Base-by-base conservation (phyloP, 2,113 vertebrate species). In the Gavia stellata region DNA sequence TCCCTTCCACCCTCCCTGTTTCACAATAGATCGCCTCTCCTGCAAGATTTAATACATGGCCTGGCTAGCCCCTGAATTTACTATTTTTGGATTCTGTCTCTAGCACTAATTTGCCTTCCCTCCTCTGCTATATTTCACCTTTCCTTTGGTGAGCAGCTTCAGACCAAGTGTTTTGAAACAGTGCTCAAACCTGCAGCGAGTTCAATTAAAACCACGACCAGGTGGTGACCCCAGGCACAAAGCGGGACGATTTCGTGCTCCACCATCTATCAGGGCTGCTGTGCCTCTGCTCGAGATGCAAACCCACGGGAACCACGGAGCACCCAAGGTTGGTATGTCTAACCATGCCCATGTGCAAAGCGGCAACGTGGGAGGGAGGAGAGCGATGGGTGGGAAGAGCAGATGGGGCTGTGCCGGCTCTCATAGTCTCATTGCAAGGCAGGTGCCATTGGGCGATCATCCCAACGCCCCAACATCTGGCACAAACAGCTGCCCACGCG, bases 91-190 rank as follows among this genome's bases (percentile, higher is more conserved):
- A 88, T 74, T 14, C 53, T n/a, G 47, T 45, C 61, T 49, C 80
- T 4, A 26, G 56, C 44, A 66, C 34, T 75, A 68, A 94, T 86
- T 90, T 50, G 25, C 70, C 53, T 89, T 45, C 65, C 66, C 59
- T 59, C 74, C 58, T 44, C 25, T 31, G 47, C 68, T 67, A 34
- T 17, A 14, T 25, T 66, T 90, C 83, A n/a, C 44, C 38, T 19
- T 75, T 63, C 71, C 74, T 29, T 26, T 1, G 9, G 23, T 3
- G 20, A 93, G 78, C 74, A 31, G 56, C 86, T 67, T 68, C 65
- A 71, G 40, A 38, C 4, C 1, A 3, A 29, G 36, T 1, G 2
- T 3, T 66, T 7, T 31, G 65, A 72, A 56, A 28, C 0, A 29
- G 10, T 1, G 47, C 86, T 84, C 83, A 33, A 34, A 84, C 7